phyloP scores from a whole-genome alignment of 2,113 vertebrate genomes.

The Hippolais icterina region DNA sequence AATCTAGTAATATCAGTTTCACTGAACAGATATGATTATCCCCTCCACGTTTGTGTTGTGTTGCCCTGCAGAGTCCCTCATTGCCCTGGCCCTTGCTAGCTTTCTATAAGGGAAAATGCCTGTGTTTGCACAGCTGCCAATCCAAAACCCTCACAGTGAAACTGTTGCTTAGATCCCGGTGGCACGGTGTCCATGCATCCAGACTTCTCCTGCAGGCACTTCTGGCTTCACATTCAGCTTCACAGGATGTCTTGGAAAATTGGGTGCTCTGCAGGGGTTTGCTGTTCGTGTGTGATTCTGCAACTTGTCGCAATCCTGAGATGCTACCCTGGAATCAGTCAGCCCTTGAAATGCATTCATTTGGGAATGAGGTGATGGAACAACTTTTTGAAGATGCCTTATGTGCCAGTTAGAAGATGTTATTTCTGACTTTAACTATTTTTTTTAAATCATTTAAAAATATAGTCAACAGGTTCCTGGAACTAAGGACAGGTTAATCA shows the following conservation, averaged over 20 bases:
- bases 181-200: rapidly evolving
- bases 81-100: background rate
- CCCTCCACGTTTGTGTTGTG: background rate
- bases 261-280: background rate
- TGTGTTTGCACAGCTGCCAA: background rate
- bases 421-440: background rate
- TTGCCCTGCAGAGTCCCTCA: rapidly evolving
- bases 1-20: background rate
- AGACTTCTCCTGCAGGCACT: background rate
- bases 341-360: background rate
- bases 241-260: background rate
- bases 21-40: background rate
- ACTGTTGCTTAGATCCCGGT: background rate
- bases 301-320: background rate
- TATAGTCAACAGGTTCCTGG: background rate
- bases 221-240: background rate
- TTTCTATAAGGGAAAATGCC: background rate
- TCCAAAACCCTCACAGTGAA: background rate
- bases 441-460: background rate
- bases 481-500: background rate
- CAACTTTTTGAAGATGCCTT: background rate
- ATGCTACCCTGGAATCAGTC: background rate
- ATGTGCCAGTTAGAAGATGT: background rate
- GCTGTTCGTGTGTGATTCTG: background rate
- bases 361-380: background rate